Conservation (phyloP, 2,797 vertebrate species). For the Ctenopoma multispine region DNA sequence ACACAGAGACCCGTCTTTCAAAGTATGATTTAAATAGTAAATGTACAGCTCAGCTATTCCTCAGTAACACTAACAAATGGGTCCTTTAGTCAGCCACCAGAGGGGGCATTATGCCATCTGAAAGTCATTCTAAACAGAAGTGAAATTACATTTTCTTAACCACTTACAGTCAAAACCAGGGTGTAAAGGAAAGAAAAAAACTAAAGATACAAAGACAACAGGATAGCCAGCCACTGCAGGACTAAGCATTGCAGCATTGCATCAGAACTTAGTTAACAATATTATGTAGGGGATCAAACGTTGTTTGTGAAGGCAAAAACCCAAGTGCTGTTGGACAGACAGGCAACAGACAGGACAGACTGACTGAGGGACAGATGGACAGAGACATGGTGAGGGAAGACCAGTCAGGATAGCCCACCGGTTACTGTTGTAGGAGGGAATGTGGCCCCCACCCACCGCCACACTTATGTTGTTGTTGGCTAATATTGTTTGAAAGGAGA, state of each 20-base stretch:
- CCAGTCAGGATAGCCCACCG: constrained; percentile 86
- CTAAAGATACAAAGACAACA: constrained; percentile 11
- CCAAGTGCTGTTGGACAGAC: constrained; percentile 67
- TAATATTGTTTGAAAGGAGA: constrained; percentile 79
- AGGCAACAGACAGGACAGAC: constrained; percentile 71
- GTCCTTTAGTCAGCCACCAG: constrained; percentile 32
- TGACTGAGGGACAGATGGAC: constrained; percentile 75
- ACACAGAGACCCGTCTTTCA: neutral
- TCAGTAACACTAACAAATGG: neutral
- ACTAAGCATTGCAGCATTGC: constrained; percentile 42
- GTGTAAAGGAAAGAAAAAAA: neutral
- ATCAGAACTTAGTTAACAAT: constrained; percentile 19
- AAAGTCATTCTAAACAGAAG: neutral
- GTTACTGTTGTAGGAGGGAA: constrained; percentile 85
- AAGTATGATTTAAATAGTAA: neutral
- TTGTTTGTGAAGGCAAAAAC: constrained; percentile 50
- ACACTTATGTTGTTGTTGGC: constrained; percentile 84
- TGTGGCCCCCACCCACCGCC: constrained; percentile 81
- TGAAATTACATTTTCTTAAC: constrained; percentile 2
- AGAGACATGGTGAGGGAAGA: constrained; percentile 71
- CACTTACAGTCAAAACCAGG: neutral
- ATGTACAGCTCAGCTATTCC: neutral
- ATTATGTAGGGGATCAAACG: constrained; percentile 26
- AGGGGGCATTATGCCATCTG: constrained; percentile 24
- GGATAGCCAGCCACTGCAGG: constrained; percentile 24